Conservation (phyloP, 2,888 invertebrate genomes). For the Empis stercorea region DNA sequence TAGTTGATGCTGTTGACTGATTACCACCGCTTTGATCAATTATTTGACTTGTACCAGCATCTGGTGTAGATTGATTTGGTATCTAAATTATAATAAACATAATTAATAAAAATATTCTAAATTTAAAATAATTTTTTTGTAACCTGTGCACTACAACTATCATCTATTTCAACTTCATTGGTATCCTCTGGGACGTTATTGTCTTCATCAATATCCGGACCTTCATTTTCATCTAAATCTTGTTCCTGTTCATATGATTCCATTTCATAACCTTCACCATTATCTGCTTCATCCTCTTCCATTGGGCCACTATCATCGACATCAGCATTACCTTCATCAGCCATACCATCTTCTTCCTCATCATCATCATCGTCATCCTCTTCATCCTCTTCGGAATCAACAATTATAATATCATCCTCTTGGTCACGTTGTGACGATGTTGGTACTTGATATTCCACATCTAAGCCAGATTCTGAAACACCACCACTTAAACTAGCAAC, state of each 20-base stretch:
- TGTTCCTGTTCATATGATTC: constrained; percentile 40
- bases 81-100: too few relatives aligned
- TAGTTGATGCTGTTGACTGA: constrained; percentile 13
- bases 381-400: constrained; percentile 69
- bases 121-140: too few relatives aligned
- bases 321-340: constrained; percentile 44
- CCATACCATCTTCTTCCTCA: constrained; percentile 44
- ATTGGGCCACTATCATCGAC: constrained; percentile 38
- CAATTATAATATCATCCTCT: constrained; percentile 68
- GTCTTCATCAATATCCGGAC: constrained; percentile 37
- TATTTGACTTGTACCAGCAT: constrained; percentile 20
- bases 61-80: constrained; percentile 28
- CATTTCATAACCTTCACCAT: constrained; percentile 44
- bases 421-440: constrained; percentile 79
- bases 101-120: constrained; percentile 39
- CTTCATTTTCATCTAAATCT: constrained; percentile 44
- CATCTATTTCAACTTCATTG: constrained; percentile 52
- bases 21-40: constrained; percentile 24
- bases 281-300: constrained; percentile 40
- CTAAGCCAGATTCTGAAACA: constrained; percentile 45
- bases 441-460: constrained; percentile 71
- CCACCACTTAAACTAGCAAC: constrained; percentile 14
- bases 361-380: constrained; percentile 40
- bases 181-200: constrained; percentile 44
- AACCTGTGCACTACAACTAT: constrained; percentile 17